Evolutionary conservation across 2,113 vertebrate species (phyloP).

Genomic region (Sebastes fasciatus): DNA sequence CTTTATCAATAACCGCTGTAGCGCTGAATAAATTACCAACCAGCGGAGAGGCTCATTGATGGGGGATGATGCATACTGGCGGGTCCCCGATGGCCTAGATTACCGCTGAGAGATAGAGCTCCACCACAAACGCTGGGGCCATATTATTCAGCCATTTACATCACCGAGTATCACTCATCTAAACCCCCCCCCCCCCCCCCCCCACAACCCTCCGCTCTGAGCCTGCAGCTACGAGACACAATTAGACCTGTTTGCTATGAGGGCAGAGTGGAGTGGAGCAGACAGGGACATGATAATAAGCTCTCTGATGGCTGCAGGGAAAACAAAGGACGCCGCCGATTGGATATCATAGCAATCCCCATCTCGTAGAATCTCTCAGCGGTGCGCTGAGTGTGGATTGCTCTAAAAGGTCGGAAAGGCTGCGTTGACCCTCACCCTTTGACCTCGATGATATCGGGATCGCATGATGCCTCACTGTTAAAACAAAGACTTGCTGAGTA

Average conservation of each 20-base stretch:
- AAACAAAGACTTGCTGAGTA: constrained; percentile 27
- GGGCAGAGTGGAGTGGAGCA: constrained; percentile 73
- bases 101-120: constrained; percentile 76
- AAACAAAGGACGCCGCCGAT: constrained; percentile 65
- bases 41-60: constrained; percentile 81
- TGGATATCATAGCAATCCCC: constrained; percentile 60
- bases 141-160: constrained; percentile 88
- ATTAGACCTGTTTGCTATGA: constrained; percentile 84
- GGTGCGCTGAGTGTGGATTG: constrained; percentile 19
- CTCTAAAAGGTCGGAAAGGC: constrained; percentile 46
- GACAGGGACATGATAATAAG: constrained; percentile 81
- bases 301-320: constrained; percentile 72
- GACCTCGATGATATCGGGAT: constrained; percentile 44
- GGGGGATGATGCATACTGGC: constrained; percentile 78
- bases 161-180: constrained; percentile 76
- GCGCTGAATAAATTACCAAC: constrained; percentile 88
- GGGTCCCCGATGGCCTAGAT: constrained; percentile 81
- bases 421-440: constrained; percentile 56
- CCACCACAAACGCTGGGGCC: constrained; percentile 74
- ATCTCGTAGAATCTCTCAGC: constrained; percentile 57
- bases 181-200: constrained; percentile 48
- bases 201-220: constrained; percentile 40
- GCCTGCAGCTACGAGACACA: constrained; percentile 78
- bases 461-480: constrained; percentile 23
- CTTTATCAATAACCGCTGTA: constrained; percentile 89